These are phyloP conservation scores for Orbicella faveolata DNA, from an alignment of 64 coral and sea anemone genomes.

Conservation along the genomic window DNA sequence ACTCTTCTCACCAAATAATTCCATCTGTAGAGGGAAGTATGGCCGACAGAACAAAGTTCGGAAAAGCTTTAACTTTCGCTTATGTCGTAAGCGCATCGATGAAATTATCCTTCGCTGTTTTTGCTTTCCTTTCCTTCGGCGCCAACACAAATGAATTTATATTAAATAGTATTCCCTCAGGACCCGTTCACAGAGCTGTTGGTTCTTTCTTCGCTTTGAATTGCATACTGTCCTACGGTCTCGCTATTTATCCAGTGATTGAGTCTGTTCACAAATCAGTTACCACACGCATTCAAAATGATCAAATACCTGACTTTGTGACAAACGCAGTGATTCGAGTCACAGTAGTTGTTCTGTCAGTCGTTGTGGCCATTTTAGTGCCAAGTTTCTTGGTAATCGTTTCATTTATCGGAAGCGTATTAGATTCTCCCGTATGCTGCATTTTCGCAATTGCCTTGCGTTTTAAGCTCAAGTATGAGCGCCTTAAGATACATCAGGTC, in stretches of 20 bases:
- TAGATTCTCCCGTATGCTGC: no score
- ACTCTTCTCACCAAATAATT: background rate
- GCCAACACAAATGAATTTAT: conserved; percentile 12
- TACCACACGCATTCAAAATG: no score
- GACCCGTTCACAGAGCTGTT: background rate
- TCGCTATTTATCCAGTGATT: background rate
- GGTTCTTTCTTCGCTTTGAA: background rate
- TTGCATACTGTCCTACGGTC: background rate
- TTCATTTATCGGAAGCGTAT: no score
- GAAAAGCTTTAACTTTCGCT: background rate
- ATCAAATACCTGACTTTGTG: no score
- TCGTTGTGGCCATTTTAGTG: no score
- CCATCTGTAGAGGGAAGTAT: conserved; percentile 13
- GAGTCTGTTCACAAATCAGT: background rate
- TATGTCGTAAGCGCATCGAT: background rate
- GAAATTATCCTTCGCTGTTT: background rate
- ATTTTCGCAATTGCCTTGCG: no score
- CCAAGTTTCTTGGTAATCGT: no score
- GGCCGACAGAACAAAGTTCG: conserved; percentile 6
- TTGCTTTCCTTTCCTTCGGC: conserved; percentile 37
- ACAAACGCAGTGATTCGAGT: no score
- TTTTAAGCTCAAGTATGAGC: no score
- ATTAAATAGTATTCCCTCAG: conserved; percentile 10
- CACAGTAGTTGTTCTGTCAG: no score
- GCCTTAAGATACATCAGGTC: no score